phyloP scores from a whole-genome alignment of 1,140 invertebrate species.

The Augochlora pura region DNA sequence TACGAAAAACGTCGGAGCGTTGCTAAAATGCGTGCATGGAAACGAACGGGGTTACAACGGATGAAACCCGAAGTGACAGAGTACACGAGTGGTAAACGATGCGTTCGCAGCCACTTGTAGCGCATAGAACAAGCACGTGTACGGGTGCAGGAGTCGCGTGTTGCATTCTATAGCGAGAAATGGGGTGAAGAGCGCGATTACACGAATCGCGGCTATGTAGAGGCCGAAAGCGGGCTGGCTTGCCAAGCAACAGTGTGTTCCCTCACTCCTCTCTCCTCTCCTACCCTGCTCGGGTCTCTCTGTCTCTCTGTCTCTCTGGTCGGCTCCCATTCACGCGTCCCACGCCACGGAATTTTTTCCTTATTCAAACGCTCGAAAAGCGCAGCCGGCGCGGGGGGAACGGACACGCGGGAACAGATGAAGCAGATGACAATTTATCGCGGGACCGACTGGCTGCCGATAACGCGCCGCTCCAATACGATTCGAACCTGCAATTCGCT shows the following conservation, averaged over 20 bases:
- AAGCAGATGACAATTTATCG: constrained; percentile 15
- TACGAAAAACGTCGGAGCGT: background rate
- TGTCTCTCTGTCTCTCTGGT: background rate
- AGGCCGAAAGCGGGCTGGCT: constrained; percentile 41
- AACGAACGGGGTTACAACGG: background rate
- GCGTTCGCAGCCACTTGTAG: constrained; percentile 52
- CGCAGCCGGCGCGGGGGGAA: background rate
- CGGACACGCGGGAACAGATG: background rate
- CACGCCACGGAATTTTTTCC: background rate
- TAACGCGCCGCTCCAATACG: background rate
- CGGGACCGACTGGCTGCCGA: background rate
- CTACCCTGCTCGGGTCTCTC: no score
- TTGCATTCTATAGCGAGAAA: constrained; percentile 41
- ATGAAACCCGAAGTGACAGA: constrained; percentile 4
- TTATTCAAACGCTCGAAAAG: background rate
- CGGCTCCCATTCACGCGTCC: constrained; percentile 2
- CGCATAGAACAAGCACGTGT: constrained; percentile 6
- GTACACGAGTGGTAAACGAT: constrained; percentile 17
- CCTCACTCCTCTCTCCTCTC: background rate
- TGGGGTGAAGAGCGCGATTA: constrained; percentile 56
- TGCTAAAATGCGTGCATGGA: background rate
- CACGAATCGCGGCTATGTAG: constrained; percentile 49
- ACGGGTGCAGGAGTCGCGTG: constrained; percentile 30
- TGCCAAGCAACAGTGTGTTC: constrained; percentile 41
- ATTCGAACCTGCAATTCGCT: background rate